A percentile compares a stretch with the other conserved stretches of the same genome.
Conservation (phyloP, 2,888 invertebrate genomes). For the Andrena fulva region DNA sequence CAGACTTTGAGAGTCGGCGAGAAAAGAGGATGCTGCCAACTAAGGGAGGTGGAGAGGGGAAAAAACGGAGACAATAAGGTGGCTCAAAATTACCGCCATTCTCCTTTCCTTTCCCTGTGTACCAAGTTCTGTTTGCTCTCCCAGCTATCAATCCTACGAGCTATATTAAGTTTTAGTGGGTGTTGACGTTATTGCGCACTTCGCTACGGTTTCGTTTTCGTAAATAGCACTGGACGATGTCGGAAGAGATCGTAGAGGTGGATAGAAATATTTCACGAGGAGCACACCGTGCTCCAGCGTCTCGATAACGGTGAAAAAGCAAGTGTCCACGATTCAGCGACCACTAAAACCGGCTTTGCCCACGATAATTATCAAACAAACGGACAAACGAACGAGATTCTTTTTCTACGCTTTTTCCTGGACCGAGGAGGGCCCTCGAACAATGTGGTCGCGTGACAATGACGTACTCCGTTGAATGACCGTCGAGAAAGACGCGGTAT, state of each 20-base stretch:
- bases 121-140: not conserved
- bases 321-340: conserved; percentile 35
- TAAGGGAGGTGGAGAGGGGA: not conserved
- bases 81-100: conserved; percentile 43
- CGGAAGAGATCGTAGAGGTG: not conserved
- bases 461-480: conserved; percentile 72
- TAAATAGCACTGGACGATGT: not conserved
- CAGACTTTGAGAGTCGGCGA: conserved; percentile 61
- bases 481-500: conserved; percentile 61
- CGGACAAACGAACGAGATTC: conserved; percentile 60
- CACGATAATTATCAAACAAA: conserved; percentile 65
- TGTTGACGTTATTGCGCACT: not conserved
- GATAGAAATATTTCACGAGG: conserved; percentile 13
- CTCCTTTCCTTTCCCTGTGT: not conserved
- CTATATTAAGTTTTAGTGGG: not conserved
- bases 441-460: conserved; percentile 72
- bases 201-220: not conserved
- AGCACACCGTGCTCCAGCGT: conserved; percentile 35
- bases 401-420: conserved; percentile 46
- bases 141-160: not conserved
- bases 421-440: conserved; percentile 49
- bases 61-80: conserved; percentile 39
- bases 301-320: conserved; percentile 28
- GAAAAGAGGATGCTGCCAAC: conserved; percentile 30
- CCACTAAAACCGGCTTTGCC: conserved; percentile 6